phyloP scores from a whole-genome alignment of 2,113 vertebrate species.

The Nicator chloris region DNA sequence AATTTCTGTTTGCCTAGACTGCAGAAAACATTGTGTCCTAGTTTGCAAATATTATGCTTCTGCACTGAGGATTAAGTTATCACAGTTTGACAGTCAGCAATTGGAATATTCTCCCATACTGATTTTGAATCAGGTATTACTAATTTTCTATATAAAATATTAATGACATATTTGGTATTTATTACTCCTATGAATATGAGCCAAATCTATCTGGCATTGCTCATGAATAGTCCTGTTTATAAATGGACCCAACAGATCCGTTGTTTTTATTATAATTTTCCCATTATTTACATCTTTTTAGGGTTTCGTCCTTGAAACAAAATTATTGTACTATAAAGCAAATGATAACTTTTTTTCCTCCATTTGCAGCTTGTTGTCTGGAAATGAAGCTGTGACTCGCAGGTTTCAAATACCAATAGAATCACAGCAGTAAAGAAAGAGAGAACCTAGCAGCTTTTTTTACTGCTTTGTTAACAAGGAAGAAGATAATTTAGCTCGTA shows the following conservation, averaged over 20 bases:
- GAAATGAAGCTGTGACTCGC: neutral
- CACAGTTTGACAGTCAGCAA: neutral
- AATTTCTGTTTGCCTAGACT: constrained; percentile 30
- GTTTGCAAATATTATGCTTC: constrained; percentile 32
- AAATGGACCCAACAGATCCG: neutral
- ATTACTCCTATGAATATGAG: neutral
- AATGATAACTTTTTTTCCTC: neutral
- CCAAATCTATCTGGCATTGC: neutral
- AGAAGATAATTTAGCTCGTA: neutral
- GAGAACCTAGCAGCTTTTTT: neutral
- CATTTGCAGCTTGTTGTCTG: neutral
- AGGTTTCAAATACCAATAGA: neutral
- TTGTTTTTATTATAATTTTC: neutral
- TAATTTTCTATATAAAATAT: neutral
- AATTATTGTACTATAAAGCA: neutral
- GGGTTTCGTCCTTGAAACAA: neutral
- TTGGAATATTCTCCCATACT: constrained; percentile 12
- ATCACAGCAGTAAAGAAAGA: neutral
- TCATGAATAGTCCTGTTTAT: neutral
- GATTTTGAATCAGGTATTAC: neutral
- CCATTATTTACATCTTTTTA: neutral
- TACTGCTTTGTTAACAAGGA: neutral
- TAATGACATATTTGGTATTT: constrained; percentile 42
- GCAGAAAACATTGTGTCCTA: neutral
- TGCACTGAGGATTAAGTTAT: neutral